These are phyloP conservation scores for Equus quagga DNA, from an alignment of 2,113 vertebrate genomes.

Conservation along the genomic window DNA sequence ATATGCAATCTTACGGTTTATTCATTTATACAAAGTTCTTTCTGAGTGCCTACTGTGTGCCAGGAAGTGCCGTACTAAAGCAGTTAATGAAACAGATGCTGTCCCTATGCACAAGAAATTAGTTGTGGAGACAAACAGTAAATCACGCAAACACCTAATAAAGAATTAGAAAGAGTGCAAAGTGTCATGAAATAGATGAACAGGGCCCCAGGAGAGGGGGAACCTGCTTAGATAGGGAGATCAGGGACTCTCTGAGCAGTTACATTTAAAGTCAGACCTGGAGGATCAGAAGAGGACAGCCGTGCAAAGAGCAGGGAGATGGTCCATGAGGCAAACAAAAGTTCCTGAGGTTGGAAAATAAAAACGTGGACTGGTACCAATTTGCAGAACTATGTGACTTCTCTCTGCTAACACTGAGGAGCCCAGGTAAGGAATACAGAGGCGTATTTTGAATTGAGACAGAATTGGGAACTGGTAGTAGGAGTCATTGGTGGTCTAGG, in stretches of 20 bases:
- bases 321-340: background rate
- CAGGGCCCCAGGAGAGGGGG: background rate
- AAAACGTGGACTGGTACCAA: background rate
- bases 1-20: background rate
- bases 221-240: background rate
- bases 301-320: background rate
- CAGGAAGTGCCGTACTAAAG: background rate
- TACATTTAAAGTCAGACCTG: background rate
- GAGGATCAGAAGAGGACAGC: background rate
- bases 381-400: background rate
- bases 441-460: background rate
- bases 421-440: background rate
- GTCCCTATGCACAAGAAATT: background rate
- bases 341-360: background rate
- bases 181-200: background rate
- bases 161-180: background rate
- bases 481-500: background rate
- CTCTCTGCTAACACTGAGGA: background rate
- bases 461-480: background rate
- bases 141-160: background rate
- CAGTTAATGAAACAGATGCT: background rate
- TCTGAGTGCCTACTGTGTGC: background rate
- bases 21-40: background rate
- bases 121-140: background rate
- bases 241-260: background rate